Evolutionary conservation across 2,797 vertebrate genomes (phyloP), one percentile per base, ranked within the genome.

Genomic region (Phyllotis vaccarum): DNA sequence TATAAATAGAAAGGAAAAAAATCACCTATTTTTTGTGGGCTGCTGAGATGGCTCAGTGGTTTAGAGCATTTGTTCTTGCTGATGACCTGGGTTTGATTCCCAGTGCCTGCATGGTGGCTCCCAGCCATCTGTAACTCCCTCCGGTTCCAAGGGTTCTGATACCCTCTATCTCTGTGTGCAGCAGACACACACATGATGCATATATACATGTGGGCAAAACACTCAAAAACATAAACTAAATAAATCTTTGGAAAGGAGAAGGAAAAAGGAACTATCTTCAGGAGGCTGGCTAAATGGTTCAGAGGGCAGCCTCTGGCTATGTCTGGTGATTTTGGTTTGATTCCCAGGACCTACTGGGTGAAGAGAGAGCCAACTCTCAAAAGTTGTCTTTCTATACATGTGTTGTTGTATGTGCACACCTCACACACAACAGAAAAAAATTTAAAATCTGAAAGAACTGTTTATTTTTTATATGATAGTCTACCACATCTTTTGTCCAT

Each of bases 401-500:
- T 9, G 27, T 49, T 49, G 13, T 49, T 52, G 34, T 17, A 19
- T 54, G 76, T 34, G 19, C 2, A n/a, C 17, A n/a, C 52, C n/a
- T 11, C 19, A 24, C 19, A 80, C 29, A 58, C 34, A 37, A 56
- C 21, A 56, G 31, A 52, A 37, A 66, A 66, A 64, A 54, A 14
- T 52, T 6, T 11, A 76, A 56, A 6, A 9, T 27, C 54, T 79
- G 34, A 79, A 80, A 54, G 34, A 40, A 12, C 6, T 76, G 56
- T 74, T 66, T 89, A 75, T 56, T 46, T 37, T 92, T 74, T 88
- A 64, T 68, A 27, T 95, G 72, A 85, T 88, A 90, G 56, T 90
- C 49, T 80, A 43, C 43, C 37, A 43, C 6, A 62, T 49, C 17
- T 7, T 83, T 81, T 72, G 87, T 89, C 29, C 24, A 76, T 85